A percentile compares a stretch with the other conserved stretches of the same genome.
Conservation (phyloP, 2,888 invertebrate genomes). For the Dilophus febrilis region DNA sequence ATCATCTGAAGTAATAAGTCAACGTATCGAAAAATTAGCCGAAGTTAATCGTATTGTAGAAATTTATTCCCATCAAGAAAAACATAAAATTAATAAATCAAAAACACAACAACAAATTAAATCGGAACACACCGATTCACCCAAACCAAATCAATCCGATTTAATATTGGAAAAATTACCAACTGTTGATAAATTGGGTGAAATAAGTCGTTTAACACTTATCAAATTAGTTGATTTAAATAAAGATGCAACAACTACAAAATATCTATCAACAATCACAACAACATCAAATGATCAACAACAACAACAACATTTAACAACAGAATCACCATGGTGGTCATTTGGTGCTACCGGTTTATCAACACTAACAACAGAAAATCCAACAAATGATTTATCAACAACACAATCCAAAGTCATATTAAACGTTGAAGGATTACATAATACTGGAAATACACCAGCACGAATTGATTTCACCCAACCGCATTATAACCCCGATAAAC, state of each 20-base stretch:
- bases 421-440: background rate
- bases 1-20: constrained; percentile 30
- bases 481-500: constrained; percentile 2
- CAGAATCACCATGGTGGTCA: background rate
- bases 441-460: background rate
- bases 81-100: constrained; percentile 37
- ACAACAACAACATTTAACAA: background rate
- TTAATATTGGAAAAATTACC: constrained; percentile 42
- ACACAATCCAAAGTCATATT: constrained; percentile 1
- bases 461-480: background rate
- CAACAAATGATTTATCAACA: constrained; percentile 11
- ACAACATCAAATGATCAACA: background rate
- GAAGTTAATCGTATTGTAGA: constrained; percentile 53
- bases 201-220: constrained; percentile 47
- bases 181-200: constrained; percentile 46
- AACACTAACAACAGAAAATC: too few species aligned
- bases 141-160: constrained; percentile 34
- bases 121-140: constrained; percentile 26
- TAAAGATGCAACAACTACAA: too few species aligned
- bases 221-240: constrained; percentile 43
- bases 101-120: constrained; percentile 19
- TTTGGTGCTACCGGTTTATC: background rate
- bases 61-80: constrained; percentile 46
- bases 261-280: background rate
- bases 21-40: constrained; percentile 39